Conservation (phyloP, 2,113 vertebrate species). For the Dipodomys spectabilis region DNA sequence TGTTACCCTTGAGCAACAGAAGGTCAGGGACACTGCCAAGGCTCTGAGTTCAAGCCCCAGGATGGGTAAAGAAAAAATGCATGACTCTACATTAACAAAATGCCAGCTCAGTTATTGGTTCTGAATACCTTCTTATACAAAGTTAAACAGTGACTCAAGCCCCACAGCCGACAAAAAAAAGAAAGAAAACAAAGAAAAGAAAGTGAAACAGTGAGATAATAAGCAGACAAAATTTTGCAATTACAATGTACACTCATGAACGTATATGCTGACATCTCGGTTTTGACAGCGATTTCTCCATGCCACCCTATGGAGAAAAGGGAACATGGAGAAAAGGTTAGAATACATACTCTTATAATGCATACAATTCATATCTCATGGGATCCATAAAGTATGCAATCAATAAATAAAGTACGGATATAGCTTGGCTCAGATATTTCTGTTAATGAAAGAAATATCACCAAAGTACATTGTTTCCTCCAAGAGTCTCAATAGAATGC, state of each 20-base stretch:
- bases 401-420: background rate
- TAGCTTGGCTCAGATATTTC: background rate
- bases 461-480: background rate
- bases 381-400: background rate
- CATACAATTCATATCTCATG: background rate
- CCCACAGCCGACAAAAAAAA: no score
- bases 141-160: no score
- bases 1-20: no score
- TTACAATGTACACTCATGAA: conserved; percentile 62
- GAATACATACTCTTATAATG: background rate
- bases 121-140: background rate
- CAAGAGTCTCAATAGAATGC: background rate
- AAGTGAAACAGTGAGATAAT: background rate
- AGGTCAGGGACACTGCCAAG: no score
- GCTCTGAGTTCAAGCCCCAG: no score
- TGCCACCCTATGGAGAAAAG: conserved; percentile 67
- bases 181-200: no score
- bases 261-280: conserved; percentile 38
- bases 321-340: background rate
- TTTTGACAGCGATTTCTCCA: conserved; percentile 68
- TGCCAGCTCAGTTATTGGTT: no score
- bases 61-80: no score
- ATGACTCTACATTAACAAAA: no score
- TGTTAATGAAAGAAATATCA: background rate
- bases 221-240: background rate